Base-by-base conservation (phyloP, 2,113 vertebrate species). In the Podiceps cristatus region DNA sequence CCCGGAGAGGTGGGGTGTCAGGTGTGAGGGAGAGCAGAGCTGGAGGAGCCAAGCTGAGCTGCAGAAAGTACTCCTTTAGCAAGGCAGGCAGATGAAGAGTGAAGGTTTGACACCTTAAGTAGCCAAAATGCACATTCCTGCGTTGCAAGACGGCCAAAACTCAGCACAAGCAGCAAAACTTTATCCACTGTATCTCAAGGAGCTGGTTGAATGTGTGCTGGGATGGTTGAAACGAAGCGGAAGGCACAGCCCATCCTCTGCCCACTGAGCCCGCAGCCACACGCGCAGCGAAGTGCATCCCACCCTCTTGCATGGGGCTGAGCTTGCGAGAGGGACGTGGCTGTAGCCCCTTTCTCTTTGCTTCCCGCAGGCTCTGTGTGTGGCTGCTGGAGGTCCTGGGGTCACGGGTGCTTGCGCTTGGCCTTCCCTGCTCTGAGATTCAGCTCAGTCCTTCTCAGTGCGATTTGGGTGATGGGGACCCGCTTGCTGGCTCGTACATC, bases 131-230 rank as follows among this genome's bases (percentile, higher is more conserved):
- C 13, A 2, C 3, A 1, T 40, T 44, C 23, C 23, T 5, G 23
- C 6, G 1, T 17, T 24, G 42, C 11, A 7, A 29, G 42, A 24
- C 7, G 6, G 53, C 1, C 60, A 35, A 50, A 90, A 47, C 18
- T 74, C 47, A 5, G 28, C 17, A 5, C 45, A 5, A 40, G 42
- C 47, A 77, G 42, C 18, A 15, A 22, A 60, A 29, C 35, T 67
- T 86, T 12, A 28, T 29, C 50, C 4, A 1, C 0, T 2, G 7
- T 7, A 7, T 47, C 67, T 53, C 25, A 3, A 74, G 47, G 13
- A 10, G 64, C 11, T 58, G 71, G 20, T 9, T 29, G 7, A 31
- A 37, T 9, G 5, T 4, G 1, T 27, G 40, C n/a, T 31, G 27
- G 25, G 31, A 15, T 23, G 22, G 31, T 33, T 56, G 24, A 31